Percentiles rank a stretch among this genome's conserved stretches.
Conservation (phyloP, 2,888 invertebrate species). For the Latheticus oryzae region DNA sequence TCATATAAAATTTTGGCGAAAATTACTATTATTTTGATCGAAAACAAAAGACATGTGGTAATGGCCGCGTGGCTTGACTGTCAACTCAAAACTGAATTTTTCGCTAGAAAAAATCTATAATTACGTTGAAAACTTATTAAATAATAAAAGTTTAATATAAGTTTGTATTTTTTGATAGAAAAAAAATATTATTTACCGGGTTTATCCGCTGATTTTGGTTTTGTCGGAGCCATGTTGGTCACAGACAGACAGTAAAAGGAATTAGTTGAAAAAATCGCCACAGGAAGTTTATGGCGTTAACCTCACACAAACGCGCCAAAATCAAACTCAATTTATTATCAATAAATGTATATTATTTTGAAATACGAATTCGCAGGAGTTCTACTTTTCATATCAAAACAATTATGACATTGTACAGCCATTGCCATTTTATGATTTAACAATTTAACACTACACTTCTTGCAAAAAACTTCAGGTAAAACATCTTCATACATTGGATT, state of each 20-base stretch:
- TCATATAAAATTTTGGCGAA: neutral
- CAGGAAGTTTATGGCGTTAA: slow-evolving; percentile 39
- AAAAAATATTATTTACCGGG: slow-evolving; percentile 73
- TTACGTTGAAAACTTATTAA: no score
- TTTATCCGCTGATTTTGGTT: slow-evolving; percentile 83
- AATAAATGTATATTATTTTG: slow-evolving; percentile 17
- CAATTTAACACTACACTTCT: slow-evolving; percentile 59
- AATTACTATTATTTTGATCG: neutral
- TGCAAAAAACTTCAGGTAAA: slow-evolving; percentile 49
- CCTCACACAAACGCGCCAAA: slow-evolving; percentile 24
- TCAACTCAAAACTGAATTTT: no score
- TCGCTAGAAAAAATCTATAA: no score
- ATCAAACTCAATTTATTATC: slow-evolving; percentile 16
- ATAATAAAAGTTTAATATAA: slow-evolving; percentile 2
- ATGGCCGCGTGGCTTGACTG: slow-evolving; percentile 54
- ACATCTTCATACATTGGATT: slow-evolving; percentile 13
- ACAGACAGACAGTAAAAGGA: slow-evolving; percentile 57
- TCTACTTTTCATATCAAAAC: slow-evolving; percentile 49
- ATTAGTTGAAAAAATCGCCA: slow-evolving; percentile 40
- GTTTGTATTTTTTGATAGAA: neutral
- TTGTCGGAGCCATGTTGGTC: slow-evolving; percentile 85
- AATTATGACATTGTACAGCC: slow-evolving; percentile 57
- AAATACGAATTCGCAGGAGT: neutral
- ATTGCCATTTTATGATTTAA: slow-evolving; percentile 55
- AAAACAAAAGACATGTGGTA: slow-evolving; percentile 5